Base-by-base conservation (phyloP, 1,140 invertebrate genomes). In the Pomacea maculata region DNA sequence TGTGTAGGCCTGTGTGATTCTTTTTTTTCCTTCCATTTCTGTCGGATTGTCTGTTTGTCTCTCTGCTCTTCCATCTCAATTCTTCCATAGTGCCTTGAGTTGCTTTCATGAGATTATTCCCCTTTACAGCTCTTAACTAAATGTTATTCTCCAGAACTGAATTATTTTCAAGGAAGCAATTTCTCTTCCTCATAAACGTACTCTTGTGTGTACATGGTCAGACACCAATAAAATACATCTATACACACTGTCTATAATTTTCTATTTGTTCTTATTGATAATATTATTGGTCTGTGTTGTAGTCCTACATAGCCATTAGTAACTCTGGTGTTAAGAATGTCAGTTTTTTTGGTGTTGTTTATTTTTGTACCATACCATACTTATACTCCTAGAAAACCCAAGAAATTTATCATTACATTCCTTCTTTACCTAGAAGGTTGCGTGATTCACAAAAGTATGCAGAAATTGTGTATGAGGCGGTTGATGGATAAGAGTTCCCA, bases 271-370 rank as follows among this genome's bases (percentile, higher is more conserved):
- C n/a, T 2, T 71, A 71, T 15, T 34, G 15, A 2, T 71, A 19
- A 19, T 45, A 34, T 71, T 71, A 45, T 71, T n/a, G 25, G 68
- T 71, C n/a, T 71, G 68, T 71, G 68, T 71, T 71, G 68, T 71
- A 34, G 25, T n/a, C 45, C 5, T 71, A 34, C 5, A 34, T 71
- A 34, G 25, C n/a, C 6, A 34, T 71, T 15, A 65, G 2, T 65
- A 65, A 7, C 12, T n/a, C 68, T 71, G 68, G 68, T 14, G 68
- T 19, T 71, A 29, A 5, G 68, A 71, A 21, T 12, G 45, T 29
- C 25, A 1, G 15, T 29, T 34, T 73, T 19, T 45, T 73, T 52
- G 11, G 3, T 73, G 45, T 12, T 73, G 15, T 73, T 73, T 73
- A 14, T 52, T 19, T 73, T 73, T 73, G 2, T n/a, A n/a, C 7